Evolutionary conservation across 2,113 vertebrate species (phyloP), one percentile per base, ranked within the genome.

Genomic region (Otolemur garnettii): DNA sequence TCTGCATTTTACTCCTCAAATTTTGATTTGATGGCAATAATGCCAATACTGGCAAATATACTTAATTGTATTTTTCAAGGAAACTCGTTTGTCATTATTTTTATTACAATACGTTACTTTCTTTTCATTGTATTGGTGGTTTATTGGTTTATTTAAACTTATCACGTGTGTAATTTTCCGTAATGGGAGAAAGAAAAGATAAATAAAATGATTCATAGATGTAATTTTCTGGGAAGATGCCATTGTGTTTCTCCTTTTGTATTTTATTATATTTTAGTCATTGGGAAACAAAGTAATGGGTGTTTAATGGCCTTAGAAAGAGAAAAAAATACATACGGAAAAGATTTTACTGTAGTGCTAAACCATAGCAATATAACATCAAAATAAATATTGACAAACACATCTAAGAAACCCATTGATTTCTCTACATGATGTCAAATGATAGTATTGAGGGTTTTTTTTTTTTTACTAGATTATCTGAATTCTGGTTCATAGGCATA

Each of bases 41-140:
- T 35, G 1, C 12, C 81, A 81, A 35, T n/a, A 87, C 0, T 85
- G 7, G 3, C 7, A 64, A 71, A 85, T 84, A 55, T 38, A 66
- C 78, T 89, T 69, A 33, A 69, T 45, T 91, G 66, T 83, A 84
- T 87, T 90, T 85, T 83, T 12, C 14, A 95, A 86, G 24, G 4
- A 71, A 78, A 72, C 6, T 35, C 59, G n/a, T 85, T 81, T 53
- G 24, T 50, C 60, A 88, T 5, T 91, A 45, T 0, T 50, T 85
- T 93, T 74, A 78, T 66, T 66, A 6, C 19, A 79, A 60, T 66
- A 24, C 64, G 42, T 21, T 18, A 14, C 53, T 75, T 55, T 11
- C 53, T 75, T 55, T 11, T 7, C 6, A 24, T 26, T 35, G 79
- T 60, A 68, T 59, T 90, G 22, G 38, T 53, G 7, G 0, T 24